Evolutionary conservation across 2,113 vertebrate genomes (phyloP).

Genomic region (Galemys pyrenaicus): DNA sequence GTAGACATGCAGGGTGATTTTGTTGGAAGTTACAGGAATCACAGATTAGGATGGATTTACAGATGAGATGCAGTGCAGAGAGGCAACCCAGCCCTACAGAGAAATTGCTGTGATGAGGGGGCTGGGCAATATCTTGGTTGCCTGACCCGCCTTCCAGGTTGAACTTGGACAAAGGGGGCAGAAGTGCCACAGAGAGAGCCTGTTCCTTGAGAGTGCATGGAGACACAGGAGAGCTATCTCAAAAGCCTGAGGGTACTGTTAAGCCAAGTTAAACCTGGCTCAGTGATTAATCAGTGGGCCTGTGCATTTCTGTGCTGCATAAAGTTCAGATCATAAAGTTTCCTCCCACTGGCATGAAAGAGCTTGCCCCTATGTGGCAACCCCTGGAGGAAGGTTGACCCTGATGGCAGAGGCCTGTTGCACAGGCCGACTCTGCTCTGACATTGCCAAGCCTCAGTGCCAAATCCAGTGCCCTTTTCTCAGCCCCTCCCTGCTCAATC

Average conservation of each 20-base stretch:
- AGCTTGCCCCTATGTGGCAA: not conserved
- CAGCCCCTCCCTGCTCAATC: not conserved
- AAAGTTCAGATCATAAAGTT: not conserved
- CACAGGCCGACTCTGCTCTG: not conserved
- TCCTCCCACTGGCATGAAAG: not conserved
- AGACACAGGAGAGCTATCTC: not conserved
- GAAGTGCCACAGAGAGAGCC: not conserved
- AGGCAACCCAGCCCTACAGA: not conserved
- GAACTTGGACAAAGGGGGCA: not conserved
- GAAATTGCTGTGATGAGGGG: not conserved
- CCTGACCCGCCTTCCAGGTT: not conserved
- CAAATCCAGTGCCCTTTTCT: not conserved
- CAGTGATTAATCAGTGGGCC: not conserved
- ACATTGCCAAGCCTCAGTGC: not conserved
- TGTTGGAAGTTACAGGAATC: not conserved
- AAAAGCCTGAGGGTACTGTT: not conserved
- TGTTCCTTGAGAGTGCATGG: not conserved
- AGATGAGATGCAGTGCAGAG: not conserved
- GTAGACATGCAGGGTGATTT: rapidly evolving
- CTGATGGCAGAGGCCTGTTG: not conserved
- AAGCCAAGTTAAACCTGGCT: not conserved
- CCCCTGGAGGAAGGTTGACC: not conserved
- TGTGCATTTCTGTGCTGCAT: not conserved
- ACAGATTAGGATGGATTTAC: not conserved
- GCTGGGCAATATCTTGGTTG: not conserved